Conservation (phyloP, 2,113 vertebrate species). For the Pterophyllum scalare region DNA sequence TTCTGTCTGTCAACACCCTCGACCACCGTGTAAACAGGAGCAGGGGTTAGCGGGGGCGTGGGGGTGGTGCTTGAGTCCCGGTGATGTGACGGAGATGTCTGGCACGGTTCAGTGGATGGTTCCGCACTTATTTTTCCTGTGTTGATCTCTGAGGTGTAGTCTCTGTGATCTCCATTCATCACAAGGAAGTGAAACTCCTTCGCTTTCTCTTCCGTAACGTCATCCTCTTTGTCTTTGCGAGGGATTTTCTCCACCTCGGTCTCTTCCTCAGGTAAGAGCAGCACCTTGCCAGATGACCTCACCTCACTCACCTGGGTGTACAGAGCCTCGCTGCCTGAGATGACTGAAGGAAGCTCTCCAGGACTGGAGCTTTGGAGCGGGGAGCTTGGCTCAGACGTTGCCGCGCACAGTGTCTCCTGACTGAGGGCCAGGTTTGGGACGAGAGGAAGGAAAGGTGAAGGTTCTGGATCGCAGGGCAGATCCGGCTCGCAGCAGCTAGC, state of each 20-base stretch:
- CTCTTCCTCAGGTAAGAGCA: conserved; percentile 89
- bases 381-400: background rate
- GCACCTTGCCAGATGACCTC: conserved; percentile 86
- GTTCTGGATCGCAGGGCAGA: conserved; percentile 75
- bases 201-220: conserved; percentile 47
- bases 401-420: background rate
- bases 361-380: conserved; percentile 38
- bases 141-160: conserved; percentile 87
- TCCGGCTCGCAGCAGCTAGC: conserved; percentile 95
- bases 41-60: conserved; percentile 56
- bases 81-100: conserved; percentile 70
- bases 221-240: background rate
- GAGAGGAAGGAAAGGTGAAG: conserved; percentile 23
- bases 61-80: conserved; percentile 45
- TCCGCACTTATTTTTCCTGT: conserved; percentile 77
- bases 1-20: conserved; percentile 88
- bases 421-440: background rate
- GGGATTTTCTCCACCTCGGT: conserved; percentile 63
- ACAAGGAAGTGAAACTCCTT: conserved; percentile 62
- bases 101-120: conserved; percentile 44
- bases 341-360: conserved; percentile 53
- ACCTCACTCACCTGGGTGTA: conserved; percentile 94
- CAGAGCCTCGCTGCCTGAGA: conserved; percentile 76
- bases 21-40: conserved; percentile 91
- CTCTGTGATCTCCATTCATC: conserved; percentile 68